These are phyloP conservation scores for Sphaerophoria taeniata DNA, from an alignment of 2,888 invertebrate genomes.

Conservation along the genomic window DNA sequence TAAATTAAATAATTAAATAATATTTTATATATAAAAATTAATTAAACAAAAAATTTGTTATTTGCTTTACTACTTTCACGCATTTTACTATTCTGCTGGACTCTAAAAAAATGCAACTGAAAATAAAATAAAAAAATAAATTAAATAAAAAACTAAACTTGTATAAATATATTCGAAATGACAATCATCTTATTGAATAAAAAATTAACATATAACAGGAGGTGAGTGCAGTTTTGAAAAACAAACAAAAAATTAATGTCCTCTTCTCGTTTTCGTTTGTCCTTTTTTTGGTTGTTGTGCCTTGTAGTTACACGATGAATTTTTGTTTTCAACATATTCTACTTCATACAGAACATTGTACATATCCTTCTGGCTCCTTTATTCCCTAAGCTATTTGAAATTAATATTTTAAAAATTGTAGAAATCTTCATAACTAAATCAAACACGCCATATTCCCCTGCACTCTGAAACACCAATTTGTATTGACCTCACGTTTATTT, in stretches of 20 bases:
- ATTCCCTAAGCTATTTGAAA: background rate
- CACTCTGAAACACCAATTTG: conserved; percentile 43
- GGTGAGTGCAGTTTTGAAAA: conserved; percentile 66
- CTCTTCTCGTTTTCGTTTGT: conserved; percentile 12
- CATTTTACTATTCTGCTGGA: conserved; percentile 69
- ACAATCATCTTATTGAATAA: conserved; percentile 57
- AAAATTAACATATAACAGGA: conserved; percentile 69
- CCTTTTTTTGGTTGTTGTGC: conserved; percentile 49
- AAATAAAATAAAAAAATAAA: conserved; percentile 32
- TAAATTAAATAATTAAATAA: conserved; percentile 8
- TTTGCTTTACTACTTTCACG: conserved; percentile 74
- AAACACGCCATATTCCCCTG: conserved; percentile 21
- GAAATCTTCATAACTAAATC: too few relatives aligned
- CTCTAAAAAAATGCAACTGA: conserved; percentile 59
- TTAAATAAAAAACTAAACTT: conserved; percentile 28
- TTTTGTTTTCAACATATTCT: too few relatives aligned
- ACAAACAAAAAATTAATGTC: conserved; percentile 29
- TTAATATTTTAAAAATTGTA: too few relatives aligned
- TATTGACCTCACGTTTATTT: conserved; percentile 20
- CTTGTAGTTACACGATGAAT: conserved; percentile 7
- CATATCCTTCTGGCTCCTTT: background rate
- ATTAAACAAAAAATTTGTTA: conserved; percentile 21
- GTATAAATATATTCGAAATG: conserved; percentile 1
- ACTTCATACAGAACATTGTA: background rate
- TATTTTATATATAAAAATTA: conserved; percentile 34